These are phyloP conservation scores for Agonopterix heracliana DNA, from an alignment of 2,888 invertebrate species.

Conservation along the genomic window DNA sequence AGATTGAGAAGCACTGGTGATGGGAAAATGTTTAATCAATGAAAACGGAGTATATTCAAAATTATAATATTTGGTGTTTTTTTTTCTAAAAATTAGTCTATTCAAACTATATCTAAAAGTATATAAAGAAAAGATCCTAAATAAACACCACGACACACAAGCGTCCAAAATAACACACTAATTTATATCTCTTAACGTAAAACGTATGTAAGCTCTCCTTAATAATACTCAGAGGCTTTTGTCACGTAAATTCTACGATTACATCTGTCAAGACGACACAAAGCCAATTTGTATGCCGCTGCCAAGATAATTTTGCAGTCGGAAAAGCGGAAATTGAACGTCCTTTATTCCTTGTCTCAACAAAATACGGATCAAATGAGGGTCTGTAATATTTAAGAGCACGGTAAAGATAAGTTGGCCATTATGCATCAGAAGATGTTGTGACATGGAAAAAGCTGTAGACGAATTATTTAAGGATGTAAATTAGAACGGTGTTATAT, in stretches of 20 bases:
- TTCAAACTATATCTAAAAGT: too few species aligned
- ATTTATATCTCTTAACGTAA: slow-evolving; percentile 7
- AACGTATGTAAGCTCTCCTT: slow-evolving; percentile 31
- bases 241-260: slow-evolving; percentile 51
- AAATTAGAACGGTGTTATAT: background rate
- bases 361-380: background rate
- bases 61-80: too few species aligned
- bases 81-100: too few species aligned
- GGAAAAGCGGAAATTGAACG: background rate
- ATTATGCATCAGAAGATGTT: background rate
- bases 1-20: too few species aligned
- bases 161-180: slow-evolving; percentile 3
- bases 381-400: background rate
- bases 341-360: background rate
- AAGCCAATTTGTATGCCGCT: slow-evolving; percentile 36
- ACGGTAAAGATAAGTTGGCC: background rate
- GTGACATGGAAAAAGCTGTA: background rate
- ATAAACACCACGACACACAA: background rate
- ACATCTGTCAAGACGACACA: slow-evolving; percentile 49
- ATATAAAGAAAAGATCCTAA: background rate
- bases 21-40: too few species aligned
- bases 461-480: background rate
- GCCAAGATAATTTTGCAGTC: slow-evolving; percentile 2
- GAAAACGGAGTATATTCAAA: too few species aligned
- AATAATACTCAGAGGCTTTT: slow-evolving; percentile 37